These are phyloP conservation scores for Thecophora atra DNA, from an alignment of 2,888 invertebrate genomes.

Conservation along the genomic window DNA sequence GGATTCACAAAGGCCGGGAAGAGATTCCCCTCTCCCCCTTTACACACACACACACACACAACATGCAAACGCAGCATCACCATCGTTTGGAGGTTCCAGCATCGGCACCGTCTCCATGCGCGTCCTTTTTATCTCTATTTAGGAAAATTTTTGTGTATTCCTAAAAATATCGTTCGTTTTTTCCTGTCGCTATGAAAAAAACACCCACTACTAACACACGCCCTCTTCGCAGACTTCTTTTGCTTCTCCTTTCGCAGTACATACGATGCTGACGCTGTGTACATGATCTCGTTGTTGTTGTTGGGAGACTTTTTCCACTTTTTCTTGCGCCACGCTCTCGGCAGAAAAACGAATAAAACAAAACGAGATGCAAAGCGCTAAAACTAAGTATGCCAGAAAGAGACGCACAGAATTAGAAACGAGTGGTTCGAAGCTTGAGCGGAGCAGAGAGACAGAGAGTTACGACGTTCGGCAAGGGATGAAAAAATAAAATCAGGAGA, in stretches of 20 bases:
- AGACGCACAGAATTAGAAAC: conserved; percentile 62
- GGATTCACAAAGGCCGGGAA: neutral
- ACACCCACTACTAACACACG: conserved; percentile 47
- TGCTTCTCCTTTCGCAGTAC: conserved; percentile 14
- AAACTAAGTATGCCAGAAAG: conserved; percentile 63
- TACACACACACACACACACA: neutral
- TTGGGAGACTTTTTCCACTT: neutral
- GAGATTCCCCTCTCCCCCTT: conserved; percentile 25
- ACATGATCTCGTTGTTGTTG: neutral
- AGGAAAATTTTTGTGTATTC: conserved; percentile 3
- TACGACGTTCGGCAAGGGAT: conserved; percentile 7
- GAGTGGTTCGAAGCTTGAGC: conserved; percentile 26
- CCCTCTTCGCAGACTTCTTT: conserved; percentile 46
- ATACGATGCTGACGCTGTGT: neutral
- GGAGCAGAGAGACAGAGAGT: conserved; percentile 14
- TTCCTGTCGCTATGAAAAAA: conserved; percentile 38
- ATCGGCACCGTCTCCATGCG: conserved; percentile 33
- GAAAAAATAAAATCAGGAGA: conserved; percentile 22
- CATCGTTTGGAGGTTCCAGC: neutral
- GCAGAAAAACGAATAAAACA: conserved; percentile 53
- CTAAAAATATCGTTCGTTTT: conserved; percentile 31
- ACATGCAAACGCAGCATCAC: neutral
- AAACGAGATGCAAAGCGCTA: conserved; percentile 62
- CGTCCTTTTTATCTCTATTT: conserved; percentile 30
- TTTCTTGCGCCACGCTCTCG: neutral